Conservation (phyloP, 1,140 invertebrate genomes). For the Nasonia giraulti region DNA sequence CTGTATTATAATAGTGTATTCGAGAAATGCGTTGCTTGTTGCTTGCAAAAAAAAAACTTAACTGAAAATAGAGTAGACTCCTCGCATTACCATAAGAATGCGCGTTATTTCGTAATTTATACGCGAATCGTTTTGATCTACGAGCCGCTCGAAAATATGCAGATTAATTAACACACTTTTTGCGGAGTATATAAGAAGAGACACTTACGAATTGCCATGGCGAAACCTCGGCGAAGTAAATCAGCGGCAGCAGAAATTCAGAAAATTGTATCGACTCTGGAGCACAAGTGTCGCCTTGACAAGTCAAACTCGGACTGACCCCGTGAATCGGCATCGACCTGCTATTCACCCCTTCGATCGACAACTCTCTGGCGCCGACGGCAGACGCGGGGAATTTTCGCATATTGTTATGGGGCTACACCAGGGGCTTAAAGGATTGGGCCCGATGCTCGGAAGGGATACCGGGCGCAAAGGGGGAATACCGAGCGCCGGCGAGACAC, state of each 20-base stretch:
- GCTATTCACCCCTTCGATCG: neutral
- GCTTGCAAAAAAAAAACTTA: neutral
- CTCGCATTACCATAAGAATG: neutral
- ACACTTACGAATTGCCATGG: neutral
- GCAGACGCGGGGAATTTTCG: too few relatives aligned
- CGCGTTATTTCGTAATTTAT: neutral
- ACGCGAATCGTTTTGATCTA: neutral
- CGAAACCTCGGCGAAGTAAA: too few relatives aligned
- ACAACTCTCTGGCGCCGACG: neutral
- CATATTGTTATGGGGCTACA: too few relatives aligned
- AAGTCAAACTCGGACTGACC: too few relatives aligned
- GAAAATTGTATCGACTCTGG: too few relatives aligned
- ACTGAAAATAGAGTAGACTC: neutral
- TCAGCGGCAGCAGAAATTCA: too few relatives aligned
- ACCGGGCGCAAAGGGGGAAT: neutral
- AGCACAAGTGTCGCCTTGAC: too few relatives aligned
- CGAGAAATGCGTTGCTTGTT: too few relatives aligned
- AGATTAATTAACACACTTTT: slow-evolving; percentile 19
- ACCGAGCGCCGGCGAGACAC: neutral
- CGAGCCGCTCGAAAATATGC: neutral
- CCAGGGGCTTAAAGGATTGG: neutral
- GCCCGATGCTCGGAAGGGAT: neutral
- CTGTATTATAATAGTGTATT: neutral
- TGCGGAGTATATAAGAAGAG: neutral
- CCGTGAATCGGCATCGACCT: too few relatives aligned